Evolutionary conservation across 2,113 vertebrate species (phyloP).

Genomic region (Ploceus nigricollis): DNA sequence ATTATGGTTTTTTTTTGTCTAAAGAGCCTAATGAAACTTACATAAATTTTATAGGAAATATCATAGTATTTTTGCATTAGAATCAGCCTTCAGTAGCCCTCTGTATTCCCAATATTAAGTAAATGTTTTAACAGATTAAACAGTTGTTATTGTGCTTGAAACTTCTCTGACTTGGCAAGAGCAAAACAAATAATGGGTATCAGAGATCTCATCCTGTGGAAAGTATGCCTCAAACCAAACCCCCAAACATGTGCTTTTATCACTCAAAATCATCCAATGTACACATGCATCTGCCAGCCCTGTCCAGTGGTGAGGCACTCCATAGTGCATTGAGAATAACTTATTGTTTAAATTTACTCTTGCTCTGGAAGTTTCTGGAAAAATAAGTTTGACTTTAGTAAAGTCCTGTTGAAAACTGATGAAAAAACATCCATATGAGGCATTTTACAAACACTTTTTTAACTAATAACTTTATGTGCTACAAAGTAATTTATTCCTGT

Average conservation of each 20-base stretch:
- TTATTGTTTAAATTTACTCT: neutral
- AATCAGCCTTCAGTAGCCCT: neutral
- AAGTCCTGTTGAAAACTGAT: neutral
- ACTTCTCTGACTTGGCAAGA: neutral
- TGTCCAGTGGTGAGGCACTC: neutral
- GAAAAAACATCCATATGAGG: neutral
- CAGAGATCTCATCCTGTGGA: slow-evolving; percentile 45
- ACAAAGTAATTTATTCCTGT: neutral
- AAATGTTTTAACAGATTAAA: slow-evolving; percentile 7
- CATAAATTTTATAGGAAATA: neutral
- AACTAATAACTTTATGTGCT: neutral
- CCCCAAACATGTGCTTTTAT: slow-evolving; percentile 1
- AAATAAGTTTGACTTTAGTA: neutral
- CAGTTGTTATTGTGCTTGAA: neutral
- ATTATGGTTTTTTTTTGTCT: neutral
- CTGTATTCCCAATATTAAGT: neutral
- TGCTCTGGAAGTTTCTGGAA: neutral
- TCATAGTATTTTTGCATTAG: neutral
- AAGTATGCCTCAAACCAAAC: slow-evolving; percentile 27
- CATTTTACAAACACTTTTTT: neutral
- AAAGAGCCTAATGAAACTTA: neutral
- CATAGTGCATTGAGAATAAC: neutral
- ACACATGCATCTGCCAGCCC: neutral
- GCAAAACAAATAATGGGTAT: slow-evolving; percentile 17
- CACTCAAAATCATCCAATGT: neutral